Evolutionary conservation across 2,113 vertebrate genomes (phyloP).

Genomic region (Reinhardtius hippoglossoides): DNA sequence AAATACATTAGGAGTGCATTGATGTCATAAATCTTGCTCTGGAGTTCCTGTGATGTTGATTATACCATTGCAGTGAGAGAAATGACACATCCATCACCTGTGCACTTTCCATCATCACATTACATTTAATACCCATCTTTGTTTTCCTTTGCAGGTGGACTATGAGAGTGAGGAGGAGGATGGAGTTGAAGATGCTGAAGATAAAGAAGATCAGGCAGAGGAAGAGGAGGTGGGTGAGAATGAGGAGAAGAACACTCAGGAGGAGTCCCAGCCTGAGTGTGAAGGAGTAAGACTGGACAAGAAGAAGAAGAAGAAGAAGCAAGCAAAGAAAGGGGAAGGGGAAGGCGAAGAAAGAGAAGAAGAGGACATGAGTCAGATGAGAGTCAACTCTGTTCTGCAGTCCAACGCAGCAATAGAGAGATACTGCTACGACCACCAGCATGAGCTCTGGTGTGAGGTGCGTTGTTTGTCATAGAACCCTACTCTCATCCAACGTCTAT

Average conservation of each 20-base stretch:
- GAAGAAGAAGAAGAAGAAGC: slow-evolving; percentile 33
- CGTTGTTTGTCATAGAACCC: background rate
- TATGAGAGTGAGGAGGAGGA: slow-evolving; percentile 93
- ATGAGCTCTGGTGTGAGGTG: slow-evolving; percentile 95
- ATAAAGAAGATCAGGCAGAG: slow-evolving; percentile 40
- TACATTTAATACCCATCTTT: background rate
- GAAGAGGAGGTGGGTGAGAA: slow-evolving; percentile 47
- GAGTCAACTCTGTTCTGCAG: slow-evolving; percentile 83
- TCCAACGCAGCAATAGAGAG: slow-evolving; percentile 81
- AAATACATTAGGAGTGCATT: background rate
- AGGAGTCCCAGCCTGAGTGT: slow-evolving; percentile 15
- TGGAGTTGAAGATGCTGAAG: slow-evolving; percentile 53
- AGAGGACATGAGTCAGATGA: slow-evolving; percentile 45
- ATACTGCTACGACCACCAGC: slow-evolving; percentile 86
- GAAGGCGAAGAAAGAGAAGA: slow-evolving; percentile 42
- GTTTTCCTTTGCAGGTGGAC: slow-evolving; percentile 85
- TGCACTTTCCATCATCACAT: background rate
- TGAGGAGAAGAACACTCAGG: background rate
- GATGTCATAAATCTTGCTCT: background rate
- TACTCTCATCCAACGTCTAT: background rate
- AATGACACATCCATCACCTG: background rate
- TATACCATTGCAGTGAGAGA: background rate
- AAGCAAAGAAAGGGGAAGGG: slow-evolving; percentile 16
- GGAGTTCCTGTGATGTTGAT: background rate
- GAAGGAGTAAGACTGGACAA: background rate